These are phyloP conservation scores for Lordiphosa stackelbergi DNA, from an alignment of 1,140 invertebrate species.

Conservation along the genomic window DNA sequence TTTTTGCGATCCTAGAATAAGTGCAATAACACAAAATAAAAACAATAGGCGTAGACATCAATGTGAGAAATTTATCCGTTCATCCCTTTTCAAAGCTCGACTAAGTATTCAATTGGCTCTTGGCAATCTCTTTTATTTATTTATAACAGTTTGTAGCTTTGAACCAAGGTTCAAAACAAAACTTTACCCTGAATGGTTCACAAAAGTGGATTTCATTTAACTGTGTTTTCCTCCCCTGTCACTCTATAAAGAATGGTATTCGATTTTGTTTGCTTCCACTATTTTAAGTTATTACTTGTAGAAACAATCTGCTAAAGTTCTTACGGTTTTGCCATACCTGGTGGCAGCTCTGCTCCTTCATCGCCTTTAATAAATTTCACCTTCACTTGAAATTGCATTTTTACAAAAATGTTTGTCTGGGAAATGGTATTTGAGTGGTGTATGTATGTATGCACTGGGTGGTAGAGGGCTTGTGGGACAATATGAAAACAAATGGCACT, in stretches of 20 bases:
- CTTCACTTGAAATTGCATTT: slow-evolving; percentile 67
- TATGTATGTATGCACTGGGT: slow-evolving; percentile 9
- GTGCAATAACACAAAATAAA: no score
- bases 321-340: slow-evolving; percentile 2
- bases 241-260: slow-evolving; percentile 11
- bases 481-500: slow-evolving; percentile 68
- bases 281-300: slow-evolving; percentile 36
- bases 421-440: slow-evolving; percentile 30
- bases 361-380: slow-evolving; percentile 34
- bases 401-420: slow-evolving; percentile 59
- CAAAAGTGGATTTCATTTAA: no score
- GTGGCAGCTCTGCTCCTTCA: not conserved
- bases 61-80: no score
- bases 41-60: no score
- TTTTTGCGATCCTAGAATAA: no score
- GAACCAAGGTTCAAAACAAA: no score
- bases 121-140: no score
- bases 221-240: not conserved
- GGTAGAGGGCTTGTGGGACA: slow-evolving; percentile 10
- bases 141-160: no score
- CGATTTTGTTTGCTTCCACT: slow-evolving; percentile 1
- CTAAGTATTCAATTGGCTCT: no score
- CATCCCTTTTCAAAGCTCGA: no score
- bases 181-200: no score
- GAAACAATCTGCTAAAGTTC: slow-evolving; percentile 65